Evolutionary conservation across 2,888 invertebrate genomes (phyloP).

Genomic region (Xestoiulus laeticollis): DNA sequence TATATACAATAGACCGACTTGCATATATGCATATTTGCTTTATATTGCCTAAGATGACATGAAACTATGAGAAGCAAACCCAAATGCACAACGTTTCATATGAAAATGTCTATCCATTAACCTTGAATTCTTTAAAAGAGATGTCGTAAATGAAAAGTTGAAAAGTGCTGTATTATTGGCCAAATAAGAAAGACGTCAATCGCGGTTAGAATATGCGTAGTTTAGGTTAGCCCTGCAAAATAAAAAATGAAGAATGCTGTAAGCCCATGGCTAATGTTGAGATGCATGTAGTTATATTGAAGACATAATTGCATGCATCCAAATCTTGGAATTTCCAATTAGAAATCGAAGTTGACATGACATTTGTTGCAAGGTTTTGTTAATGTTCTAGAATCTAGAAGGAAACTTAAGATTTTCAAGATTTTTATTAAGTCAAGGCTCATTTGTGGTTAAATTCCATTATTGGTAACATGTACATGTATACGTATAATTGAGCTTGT

Average conservation of each 20-base stretch:
- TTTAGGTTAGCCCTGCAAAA: background rate
- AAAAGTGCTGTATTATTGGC: background rate
- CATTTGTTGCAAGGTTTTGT: background rate
- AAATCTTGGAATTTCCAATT: background rate
- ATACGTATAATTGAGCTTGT: no score
- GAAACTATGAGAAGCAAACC: background rate
- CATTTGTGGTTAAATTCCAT: background rate
- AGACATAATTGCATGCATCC: background rate
- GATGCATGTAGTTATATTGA: slow-evolving; percentile 6
- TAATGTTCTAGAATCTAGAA: background rate
- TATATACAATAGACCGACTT: background rate
- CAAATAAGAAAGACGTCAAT: slow-evolving; percentile 4
- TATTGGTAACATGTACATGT: background rate
- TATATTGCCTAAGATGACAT: background rate
- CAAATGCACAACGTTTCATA: background rate
- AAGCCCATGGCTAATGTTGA: slow-evolving; percentile 18
- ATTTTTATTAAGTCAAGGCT: background rate
- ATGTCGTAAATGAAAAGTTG: slow-evolving; percentile 9
- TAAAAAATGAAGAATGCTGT: background rate
- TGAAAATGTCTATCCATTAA: background rate
- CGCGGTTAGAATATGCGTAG: background rate
- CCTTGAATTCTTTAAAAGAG: background rate
- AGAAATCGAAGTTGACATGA: background rate
- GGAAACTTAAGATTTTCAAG: background rate
- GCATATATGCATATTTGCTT: background rate